Evolutionary conservation across 2,113 vertebrate genomes (phyloP).

Genomic region (Sinosuthora webbiana): DNA sequence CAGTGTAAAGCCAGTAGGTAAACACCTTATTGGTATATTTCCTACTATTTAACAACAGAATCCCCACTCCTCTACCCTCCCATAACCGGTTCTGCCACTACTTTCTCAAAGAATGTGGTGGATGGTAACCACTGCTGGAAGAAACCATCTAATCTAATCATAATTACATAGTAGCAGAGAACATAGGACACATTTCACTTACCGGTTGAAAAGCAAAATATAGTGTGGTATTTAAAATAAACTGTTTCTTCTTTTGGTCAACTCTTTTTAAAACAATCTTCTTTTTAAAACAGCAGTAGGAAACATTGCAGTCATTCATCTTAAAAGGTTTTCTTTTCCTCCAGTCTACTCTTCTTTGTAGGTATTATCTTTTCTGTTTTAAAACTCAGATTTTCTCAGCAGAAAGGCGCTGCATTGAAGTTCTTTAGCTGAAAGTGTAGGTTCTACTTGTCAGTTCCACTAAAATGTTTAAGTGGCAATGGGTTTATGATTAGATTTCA

Average conservation of each 20-base stretch:
- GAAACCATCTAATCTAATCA: not conserved
- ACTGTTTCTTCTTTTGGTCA: not conserved
- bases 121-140: not conserved
- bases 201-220: not conserved
- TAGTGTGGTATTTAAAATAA: not conserved
- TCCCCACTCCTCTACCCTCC: not conserved
- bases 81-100: not conserved
- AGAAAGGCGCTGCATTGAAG: not conserved
- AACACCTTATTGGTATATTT: not conserved
- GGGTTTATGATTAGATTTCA: conserved; percentile 38
- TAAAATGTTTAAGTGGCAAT: not conserved
- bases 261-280: not conserved
- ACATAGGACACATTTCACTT: not conserved
- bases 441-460: not conserved
- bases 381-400: not conserved
- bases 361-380: not conserved
- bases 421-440: not conserved
- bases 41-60: not conserved
- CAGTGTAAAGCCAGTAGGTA: not conserved
- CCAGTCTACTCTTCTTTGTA: not conserved
- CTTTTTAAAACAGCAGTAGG: not conserved
- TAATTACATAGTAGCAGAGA: not conserved
- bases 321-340: not conserved
- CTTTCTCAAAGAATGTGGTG: not conserved
- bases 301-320: not conserved